A percentile compares a stretch with the other conserved stretches of the same genome.
phyloP scores from a whole-genome alignment of 2,113 vertebrate genomes.

The Rhineura floridana region DNA sequence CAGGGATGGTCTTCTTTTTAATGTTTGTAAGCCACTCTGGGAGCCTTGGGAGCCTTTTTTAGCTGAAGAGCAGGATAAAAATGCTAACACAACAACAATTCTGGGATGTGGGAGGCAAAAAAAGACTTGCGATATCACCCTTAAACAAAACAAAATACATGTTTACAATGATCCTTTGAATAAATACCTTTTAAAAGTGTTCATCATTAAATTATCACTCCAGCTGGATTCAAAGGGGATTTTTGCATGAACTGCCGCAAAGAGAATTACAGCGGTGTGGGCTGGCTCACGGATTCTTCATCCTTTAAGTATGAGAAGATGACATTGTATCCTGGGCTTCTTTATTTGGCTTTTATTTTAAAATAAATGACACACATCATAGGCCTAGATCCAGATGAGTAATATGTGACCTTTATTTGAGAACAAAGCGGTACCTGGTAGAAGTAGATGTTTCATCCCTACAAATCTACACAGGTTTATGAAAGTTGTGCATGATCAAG shows the following conservation, averaged over 20 bases:
- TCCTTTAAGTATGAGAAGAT: neutral
- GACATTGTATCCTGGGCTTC: neutral
- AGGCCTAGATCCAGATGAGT: too few species aligned
- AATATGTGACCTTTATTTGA: too few species aligned
- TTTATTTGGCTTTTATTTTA: neutral
- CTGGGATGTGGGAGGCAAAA: neutral
- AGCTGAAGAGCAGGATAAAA: too few species aligned
- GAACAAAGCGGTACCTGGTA: too few species aligned
- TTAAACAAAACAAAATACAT: conserved; percentile 7
- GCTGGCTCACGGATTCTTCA: neutral
- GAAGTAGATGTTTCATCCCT: too few species aligned
- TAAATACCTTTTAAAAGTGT: conserved; percentile 32
- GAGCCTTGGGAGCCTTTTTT: too few species aligned
- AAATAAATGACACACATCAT: neutral
- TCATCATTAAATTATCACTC: conserved; percentile 42
- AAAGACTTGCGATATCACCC: conserved; percentile 25
- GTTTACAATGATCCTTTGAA: neutral
- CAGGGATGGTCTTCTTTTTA: too few species aligned
- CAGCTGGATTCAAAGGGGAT: conserved; percentile 6
- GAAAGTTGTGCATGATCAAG: neutral
- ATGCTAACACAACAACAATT: too few species aligned
- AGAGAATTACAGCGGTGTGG: neutral
- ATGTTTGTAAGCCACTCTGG: too few species aligned
- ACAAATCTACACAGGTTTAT: neutral
- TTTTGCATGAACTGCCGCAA: neutral